Evolutionary conservation across 2,797 vertebrate genomes (phyloP).

Genomic region (Argentina silus): DNA sequence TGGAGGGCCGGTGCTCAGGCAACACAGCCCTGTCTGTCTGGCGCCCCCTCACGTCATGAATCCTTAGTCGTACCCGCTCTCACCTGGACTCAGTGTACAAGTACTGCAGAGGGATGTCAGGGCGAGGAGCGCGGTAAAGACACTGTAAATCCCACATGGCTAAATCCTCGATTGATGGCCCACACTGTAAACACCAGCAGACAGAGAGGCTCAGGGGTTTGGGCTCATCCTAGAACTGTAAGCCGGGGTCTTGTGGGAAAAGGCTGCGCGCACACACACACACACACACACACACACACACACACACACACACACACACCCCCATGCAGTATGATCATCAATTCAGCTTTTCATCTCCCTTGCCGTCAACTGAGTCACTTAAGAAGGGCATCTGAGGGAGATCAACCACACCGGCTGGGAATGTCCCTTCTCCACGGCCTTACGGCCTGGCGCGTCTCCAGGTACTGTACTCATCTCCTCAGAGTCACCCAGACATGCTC

Average conservation of each 20-base stretch:
- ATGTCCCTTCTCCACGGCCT: no score
- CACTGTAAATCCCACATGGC: constrained; percentile 43
- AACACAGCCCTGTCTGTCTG: constrained; percentile 32
- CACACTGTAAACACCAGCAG: constrained; percentile 47
- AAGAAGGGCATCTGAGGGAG: no score
- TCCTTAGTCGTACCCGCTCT: constrained; percentile 51
- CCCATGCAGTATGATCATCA: background rate
- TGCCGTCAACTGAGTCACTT: no score
- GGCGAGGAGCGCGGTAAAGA: constrained; percentile 32
- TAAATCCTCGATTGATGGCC: constrained; percentile 50
- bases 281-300: background rate
- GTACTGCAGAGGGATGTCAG: constrained; percentile 27
- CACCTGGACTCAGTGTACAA: constrained; percentile 1
- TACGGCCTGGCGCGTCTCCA: no score
- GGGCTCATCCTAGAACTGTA: background rate
- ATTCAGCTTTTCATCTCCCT: no score
- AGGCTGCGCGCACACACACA: background rate
- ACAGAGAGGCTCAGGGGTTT: background rate
- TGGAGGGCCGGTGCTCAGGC: constrained; percentile 32
- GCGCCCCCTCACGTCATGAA: constrained; percentile 65
- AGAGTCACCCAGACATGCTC: no score
- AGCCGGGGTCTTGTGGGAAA: background rate
- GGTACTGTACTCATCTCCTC: no score
- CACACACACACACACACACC: background rate
- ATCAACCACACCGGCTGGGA: no score